Percentiles rank a stretch among this genome's conserved stretches.
Conservation (phyloP, 1,140 invertebrate species). For the Ceratosolen solmsi region DNA sequence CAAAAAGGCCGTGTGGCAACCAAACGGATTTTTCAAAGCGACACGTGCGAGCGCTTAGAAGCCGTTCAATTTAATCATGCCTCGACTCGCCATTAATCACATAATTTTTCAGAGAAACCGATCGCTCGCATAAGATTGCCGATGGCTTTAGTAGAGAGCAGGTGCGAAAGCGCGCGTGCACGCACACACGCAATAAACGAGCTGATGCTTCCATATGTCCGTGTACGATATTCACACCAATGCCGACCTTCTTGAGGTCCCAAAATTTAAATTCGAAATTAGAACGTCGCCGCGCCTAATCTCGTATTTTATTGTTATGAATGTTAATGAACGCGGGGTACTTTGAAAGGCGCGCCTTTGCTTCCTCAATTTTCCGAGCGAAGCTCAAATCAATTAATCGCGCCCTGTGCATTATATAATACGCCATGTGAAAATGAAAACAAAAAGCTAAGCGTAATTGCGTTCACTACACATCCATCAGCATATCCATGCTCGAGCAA, state of each 20-base stretch:
- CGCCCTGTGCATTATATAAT: too few species aligned
- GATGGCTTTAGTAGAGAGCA: neutral
- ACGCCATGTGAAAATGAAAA: too few species aligned
- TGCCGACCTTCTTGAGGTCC: neutral
- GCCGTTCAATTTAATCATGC: constrained; percentile 17
- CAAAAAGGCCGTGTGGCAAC: neutral
- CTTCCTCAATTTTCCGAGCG: too few species aligned
- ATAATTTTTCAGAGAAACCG: constrained; percentile 26
- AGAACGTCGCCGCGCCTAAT: neutral
- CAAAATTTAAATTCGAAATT: neutral
- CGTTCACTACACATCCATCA: too few species aligned
- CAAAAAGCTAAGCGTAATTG: too few species aligned
- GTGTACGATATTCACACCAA: neutral
- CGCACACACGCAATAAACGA: neutral
- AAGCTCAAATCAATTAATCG: too few species aligned
- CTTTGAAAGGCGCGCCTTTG: too few species aligned
- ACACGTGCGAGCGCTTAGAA: constrained; percentile 29
- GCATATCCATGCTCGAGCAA: too few species aligned
- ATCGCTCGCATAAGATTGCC: neutral
- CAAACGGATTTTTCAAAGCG: constrained; percentile 16
- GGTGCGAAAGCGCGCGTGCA: neutral
- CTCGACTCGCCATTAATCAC: constrained; percentile 22
- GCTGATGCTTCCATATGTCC: neutral
- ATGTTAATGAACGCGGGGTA: too few species aligned
- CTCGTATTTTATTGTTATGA: too few species aligned